Evolutionary conservation across 2,113 vertebrate genomes (phyloP).

Genomic region (Struthidea cinerea): DNA sequence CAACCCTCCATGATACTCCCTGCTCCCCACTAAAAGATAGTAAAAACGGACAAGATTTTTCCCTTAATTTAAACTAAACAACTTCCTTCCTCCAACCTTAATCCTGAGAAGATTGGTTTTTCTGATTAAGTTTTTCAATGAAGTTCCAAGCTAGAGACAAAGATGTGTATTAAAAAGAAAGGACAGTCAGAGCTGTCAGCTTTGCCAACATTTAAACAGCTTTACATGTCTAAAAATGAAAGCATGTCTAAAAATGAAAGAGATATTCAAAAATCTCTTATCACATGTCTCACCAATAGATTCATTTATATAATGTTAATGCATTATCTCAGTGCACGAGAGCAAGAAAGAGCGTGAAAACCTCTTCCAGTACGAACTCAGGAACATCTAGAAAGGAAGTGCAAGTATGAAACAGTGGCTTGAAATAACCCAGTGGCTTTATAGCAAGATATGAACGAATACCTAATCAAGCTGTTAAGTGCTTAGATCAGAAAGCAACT

Average conservation of each 20-base stretch:
- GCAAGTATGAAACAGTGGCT: neutral
- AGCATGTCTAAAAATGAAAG: neutral
- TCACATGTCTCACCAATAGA: neutral
- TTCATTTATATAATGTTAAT: neutral
- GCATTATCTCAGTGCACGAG: neutral
- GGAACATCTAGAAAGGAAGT: neutral
- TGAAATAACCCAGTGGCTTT: neutral
- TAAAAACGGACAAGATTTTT: neutral
- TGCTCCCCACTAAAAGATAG: accelerated
- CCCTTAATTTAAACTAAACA: neutral
- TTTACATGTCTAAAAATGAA: neutral
- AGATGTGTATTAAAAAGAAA: neutral
- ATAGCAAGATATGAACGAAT: neutral
- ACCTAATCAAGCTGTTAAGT: neutral
- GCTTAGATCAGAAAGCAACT: neutral
- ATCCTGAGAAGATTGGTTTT: neutral
- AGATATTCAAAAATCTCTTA: neutral
- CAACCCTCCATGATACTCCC: neutral
- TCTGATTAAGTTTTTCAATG: neutral
- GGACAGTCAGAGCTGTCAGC: neutral
- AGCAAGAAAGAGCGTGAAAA: neutral
- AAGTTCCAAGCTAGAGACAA: neutral
- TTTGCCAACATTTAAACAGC: neutral
- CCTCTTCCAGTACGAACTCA: neutral
- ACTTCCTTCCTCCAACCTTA: neutral